These are phyloP conservation scores for Lissonota sp. DNA, from an alignment of 2,888 invertebrate species.

Conservation along the genomic window DNA sequence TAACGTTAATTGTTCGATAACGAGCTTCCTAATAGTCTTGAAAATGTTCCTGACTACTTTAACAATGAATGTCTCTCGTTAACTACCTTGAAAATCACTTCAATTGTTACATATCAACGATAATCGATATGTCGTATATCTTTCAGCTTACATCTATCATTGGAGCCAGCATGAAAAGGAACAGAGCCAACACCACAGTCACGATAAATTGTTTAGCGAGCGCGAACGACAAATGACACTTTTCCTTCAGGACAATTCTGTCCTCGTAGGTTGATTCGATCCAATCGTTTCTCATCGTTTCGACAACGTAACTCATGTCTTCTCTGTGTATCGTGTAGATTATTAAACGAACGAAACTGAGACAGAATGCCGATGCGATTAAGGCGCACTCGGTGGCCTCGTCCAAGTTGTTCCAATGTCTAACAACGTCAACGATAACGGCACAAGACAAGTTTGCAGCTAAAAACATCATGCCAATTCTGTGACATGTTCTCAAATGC, in stretches of 20 bases:
- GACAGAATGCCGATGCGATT: conserved; percentile 68
- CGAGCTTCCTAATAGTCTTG: no score
- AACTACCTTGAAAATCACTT: no score
- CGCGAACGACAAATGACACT: conserved; percentile 71
- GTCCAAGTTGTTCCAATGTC: conserved; percentile 71
- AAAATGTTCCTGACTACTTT: no score
- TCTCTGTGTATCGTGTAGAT: conserved; percentile 69
- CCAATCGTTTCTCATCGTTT: conserved; percentile 77
- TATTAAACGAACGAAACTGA: conserved; percentile 71
- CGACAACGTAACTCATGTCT: conserved; percentile 73
- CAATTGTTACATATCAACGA: conserved; percentile 1
- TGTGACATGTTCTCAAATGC: conserved; percentile 62
- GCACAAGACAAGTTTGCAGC: conserved; percentile 48
- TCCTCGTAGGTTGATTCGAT: conserved; percentile 64
- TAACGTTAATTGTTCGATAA: no score
- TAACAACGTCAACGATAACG: conserved; percentile 69
- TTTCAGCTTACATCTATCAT: conserved; percentile 71
- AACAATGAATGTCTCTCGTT: no score
- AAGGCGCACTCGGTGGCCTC: conserved; percentile 76
- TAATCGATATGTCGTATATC: conserved; percentile 52
- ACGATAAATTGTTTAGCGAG: conserved; percentile 75
- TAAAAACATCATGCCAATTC: conserved; percentile 65
- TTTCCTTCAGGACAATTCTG: conserved; percentile 67
- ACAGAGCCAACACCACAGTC: conserved; percentile 67
- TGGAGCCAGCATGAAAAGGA: conserved; percentile 68